These are phyloP conservation scores for Euura lappo DNA, from an alignment of 1,140 invertebrate genomes.

Conservation along the genomic window DNA sequence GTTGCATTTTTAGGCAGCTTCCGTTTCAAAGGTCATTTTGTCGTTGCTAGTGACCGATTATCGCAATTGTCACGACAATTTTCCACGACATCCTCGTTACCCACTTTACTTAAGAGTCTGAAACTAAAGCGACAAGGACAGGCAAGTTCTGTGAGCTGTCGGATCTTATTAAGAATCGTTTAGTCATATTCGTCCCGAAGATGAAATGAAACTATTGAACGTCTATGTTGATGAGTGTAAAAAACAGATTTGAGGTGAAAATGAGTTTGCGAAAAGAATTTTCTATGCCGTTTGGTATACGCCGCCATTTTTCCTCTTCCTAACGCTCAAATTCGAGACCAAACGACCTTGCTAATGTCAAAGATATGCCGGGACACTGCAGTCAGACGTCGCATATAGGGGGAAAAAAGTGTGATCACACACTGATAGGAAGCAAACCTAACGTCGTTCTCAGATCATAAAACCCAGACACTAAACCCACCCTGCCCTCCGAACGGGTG, in stretches of 20 bases:
- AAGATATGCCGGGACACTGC: background rate
- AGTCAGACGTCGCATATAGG: background rate
- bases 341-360: conserved; percentile 10
- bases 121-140: no score
- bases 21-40: background rate
- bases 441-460: conserved; percentile 31
- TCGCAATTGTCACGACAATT: background rate
- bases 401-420: background rate
- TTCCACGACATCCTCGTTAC: background rate
- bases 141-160: no score
- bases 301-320: background rate
- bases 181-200: no score
- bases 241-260: background rate
- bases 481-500: background rate
- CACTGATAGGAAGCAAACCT: conserved; percentile 1
- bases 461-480: conserved; percentile 35
- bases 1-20: background rate
- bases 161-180: no score
- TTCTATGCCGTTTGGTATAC: background rate
- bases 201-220: no score
- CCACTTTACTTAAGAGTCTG: no score
- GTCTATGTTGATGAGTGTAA: background rate
- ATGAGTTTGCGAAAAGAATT: background rate
- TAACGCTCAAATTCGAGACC: background rate
- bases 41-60: background rate